phyloP scores from a whole-genome alignment of 2,113 vertebrate genomes.

The Callopanchax toddi region DNA sequence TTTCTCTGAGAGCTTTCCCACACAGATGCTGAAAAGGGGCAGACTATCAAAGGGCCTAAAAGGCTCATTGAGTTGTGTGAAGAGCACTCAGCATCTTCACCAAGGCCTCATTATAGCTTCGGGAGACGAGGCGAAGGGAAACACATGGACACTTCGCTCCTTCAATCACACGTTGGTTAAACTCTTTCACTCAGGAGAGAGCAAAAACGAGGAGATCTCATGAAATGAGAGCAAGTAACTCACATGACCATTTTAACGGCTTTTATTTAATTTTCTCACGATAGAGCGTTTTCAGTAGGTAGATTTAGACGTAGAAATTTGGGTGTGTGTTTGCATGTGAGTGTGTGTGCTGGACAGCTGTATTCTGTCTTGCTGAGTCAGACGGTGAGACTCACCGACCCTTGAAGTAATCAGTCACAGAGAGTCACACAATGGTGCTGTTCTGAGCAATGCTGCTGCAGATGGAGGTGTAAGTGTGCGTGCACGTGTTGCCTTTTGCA shows the following conservation, averaged over 20 bases:
- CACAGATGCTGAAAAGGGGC: constrained; percentile 55
- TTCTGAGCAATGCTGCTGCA: constrained; percentile 8
- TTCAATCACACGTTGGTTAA: constrained; percentile 47
- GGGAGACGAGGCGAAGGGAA: constrained; percentile 42
- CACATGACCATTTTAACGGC: constrained; percentile 33
- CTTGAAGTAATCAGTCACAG: constrained; percentile 56
- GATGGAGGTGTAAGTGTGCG: constrained; percentile 2
- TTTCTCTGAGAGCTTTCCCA: constrained; percentile 65
- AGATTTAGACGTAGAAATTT: background rate
- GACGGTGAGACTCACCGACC: constrained; percentile 39
- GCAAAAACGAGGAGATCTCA: background rate
- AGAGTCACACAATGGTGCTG: constrained; percentile 9
- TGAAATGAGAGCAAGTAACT: background rate
- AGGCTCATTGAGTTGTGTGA: constrained; percentile 57
- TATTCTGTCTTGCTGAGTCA: constrained; percentile 54
- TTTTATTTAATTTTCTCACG: constrained; percentile 4
- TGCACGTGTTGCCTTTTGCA: background rate
- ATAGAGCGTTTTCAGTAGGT: background rate
- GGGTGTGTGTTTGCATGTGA: background rate
- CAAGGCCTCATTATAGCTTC: constrained; percentile 71
- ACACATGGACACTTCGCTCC: constrained; percentile 53
- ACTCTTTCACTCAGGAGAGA: constrained; percentile 11
- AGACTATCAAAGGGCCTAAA: constrained; percentile 39
- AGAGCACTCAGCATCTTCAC: constrained; percentile 71
- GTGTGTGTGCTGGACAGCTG: constrained; percentile 20